Base-by-base conservation (phyloP, 2,888 invertebrate species). In the Eustalomyia histrio region DNA sequence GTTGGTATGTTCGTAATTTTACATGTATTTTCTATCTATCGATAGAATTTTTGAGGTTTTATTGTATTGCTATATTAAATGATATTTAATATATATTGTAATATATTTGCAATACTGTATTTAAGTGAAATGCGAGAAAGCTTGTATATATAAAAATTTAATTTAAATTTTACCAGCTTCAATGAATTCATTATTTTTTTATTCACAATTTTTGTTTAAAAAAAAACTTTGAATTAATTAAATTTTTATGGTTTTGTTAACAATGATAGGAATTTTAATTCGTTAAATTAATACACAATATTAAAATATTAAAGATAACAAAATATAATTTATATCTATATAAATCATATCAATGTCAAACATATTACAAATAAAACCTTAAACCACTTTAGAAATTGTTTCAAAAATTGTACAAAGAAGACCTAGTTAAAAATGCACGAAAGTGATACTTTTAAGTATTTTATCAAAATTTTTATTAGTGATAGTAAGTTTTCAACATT, bases 141-240 rank as follows among this genome's bases (percentile, higher is more conserved):
- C 12, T 10, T 39, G 2, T 39, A 3, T 2, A 12, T 47, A 1
- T n/a, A n/a, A n/a, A 47, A 47, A n/a, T 47, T 47, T 47, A 47
- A 47, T n/a, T 47, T 47, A n/a, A 47, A n/a, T 47, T 47, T n/a
- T n/a, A n/a, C 43, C n/a, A 47, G 6, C 6, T 6, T 10, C 2
- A 47, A n/a, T 2, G n/a, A 3, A n/a, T 47, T 47, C n/a, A 3
- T n/a, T 14, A 35, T 17, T 35, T 3, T 21, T 21, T 55, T n/a
- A 21, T 67, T 21, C 4, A 18, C 4, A 18, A 21, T 24, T 43
- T 6, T 14, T 43, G 1, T 68, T 57, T 71, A 71, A 67, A 67
- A 21, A 21, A 6, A n/a, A 17, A 68, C 35, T 24, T 71, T n/a
- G 33, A 73, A 55, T 33, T 79, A 74, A 73, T 73, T 78, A 53